phyloP scores from a whole-genome alignment of 2,888 invertebrate species.

The Drosophila demipolita region DNA sequence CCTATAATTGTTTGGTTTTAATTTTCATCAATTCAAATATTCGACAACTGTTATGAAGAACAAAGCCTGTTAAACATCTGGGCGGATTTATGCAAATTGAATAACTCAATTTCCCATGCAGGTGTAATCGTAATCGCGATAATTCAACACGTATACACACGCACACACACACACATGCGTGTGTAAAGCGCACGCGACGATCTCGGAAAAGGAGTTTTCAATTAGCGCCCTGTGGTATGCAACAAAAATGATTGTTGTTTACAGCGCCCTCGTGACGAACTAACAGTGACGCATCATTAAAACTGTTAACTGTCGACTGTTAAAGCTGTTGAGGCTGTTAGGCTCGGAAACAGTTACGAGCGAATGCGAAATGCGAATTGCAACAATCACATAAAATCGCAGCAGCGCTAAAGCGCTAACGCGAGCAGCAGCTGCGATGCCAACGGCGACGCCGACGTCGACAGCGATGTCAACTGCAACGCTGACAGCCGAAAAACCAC shows the following conservation, averaged over 20 bases:
- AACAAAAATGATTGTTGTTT: slow-evolving; percentile 33
- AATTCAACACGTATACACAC: background rate
- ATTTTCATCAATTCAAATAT: background rate
- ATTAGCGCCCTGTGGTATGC: slow-evolving; percentile 53
- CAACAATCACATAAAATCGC: slow-evolving; percentile 38
- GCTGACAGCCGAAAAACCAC: slow-evolving; percentile 71
- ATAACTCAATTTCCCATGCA: background rate
- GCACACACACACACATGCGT: background rate
- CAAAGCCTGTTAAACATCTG: background rate
- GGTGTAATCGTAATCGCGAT: background rate
- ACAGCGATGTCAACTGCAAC: slow-evolving; percentile 50
- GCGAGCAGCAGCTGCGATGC: slow-evolving; percentile 18
- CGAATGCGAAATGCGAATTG: slow-evolving; percentile 41
- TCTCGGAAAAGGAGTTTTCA: slow-evolving; percentile 16
- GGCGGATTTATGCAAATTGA: background rate
- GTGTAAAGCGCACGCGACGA: slow-evolving; percentile 10
- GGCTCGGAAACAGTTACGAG: slow-evolving; percentile 32
- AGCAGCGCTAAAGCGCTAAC: slow-evolving; percentile 9
- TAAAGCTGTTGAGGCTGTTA: slow-evolving; percentile 38
- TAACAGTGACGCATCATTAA: slow-evolving; percentile 39
- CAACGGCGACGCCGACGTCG: slow-evolving; percentile 29
- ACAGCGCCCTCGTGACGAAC: slow-evolving; percentile 15
- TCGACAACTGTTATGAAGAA: background rate
- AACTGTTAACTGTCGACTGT: slow-evolving; percentile 31
- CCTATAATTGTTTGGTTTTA: background rate